Evolutionary conservation across 53 echinoderm and acorn worm species (phyloP).

Genomic region (Paracentrotus lividus): DNA sequence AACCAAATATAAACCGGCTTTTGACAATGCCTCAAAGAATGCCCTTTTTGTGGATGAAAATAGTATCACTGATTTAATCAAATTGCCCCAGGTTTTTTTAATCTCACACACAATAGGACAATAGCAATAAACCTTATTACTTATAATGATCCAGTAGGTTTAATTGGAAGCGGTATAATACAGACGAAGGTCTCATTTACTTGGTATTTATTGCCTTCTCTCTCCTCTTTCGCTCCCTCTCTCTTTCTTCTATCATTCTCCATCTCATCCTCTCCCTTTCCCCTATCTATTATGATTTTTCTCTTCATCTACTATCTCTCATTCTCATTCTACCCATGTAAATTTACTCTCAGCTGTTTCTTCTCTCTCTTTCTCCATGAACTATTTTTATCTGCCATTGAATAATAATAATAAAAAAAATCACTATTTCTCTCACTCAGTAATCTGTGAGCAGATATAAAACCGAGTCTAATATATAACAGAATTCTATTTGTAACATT

Average conservation of each 20-base stretch:
- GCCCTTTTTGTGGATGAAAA: neutral
- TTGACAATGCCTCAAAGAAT: neutral
- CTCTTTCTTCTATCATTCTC: neutral
- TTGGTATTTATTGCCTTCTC: neutral
- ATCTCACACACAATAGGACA: constrained; percentile 32
- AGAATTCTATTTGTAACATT: too few species aligned
- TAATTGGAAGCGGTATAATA: constrained; percentile 22
- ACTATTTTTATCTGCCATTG: too few species aligned
- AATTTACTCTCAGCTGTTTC: neutral
- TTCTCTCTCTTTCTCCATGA: neutral
- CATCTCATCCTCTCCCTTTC: neutral
- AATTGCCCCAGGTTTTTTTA: constrained; percentile 21
- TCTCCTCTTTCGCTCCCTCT: neutral
- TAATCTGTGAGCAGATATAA: too few species aligned
- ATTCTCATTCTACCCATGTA: neutral
- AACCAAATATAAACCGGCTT: neutral
- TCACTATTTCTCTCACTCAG: too few species aligned
- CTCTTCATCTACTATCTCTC: neutral
- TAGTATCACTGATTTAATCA: constrained; percentile 65
- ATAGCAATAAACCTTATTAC: constrained; percentile 18
- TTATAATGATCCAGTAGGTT: constrained; percentile 3
- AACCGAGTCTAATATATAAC: too few species aligned
- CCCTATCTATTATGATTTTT: neutral
- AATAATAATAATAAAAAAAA: too few species aligned
- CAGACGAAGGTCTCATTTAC: neutral